Conservation (phyloP, 1,140 invertebrate species). For the Drosophila repletoides region DNA sequence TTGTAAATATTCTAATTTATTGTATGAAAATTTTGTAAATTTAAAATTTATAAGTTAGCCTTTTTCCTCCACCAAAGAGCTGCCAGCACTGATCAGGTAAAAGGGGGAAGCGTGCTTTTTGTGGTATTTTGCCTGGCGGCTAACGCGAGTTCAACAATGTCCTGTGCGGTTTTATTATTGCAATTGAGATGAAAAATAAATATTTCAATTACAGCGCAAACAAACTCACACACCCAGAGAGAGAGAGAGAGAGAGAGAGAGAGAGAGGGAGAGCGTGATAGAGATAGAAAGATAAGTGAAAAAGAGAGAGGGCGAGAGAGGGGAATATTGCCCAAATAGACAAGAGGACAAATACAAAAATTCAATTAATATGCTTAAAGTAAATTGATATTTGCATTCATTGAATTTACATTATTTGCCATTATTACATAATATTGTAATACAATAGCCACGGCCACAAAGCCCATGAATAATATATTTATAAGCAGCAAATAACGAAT, state of each 20-base stretch:
- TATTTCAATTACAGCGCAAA: conserved; percentile 68
- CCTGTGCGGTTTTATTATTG: conserved; percentile 64
- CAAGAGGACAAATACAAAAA: conserved; percentile 68
- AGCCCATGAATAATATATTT: conserved; percentile 38
- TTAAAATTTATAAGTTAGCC: too few species aligned
- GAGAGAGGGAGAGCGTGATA: background rate
- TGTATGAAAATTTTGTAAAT: too few species aligned
- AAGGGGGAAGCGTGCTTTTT: too few species aligned
- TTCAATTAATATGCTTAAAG: conserved; percentile 78
- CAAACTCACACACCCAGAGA: conserved; percentile 34
- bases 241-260: background rate
- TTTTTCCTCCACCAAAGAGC: too few species aligned
- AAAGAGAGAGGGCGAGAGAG: background rate
- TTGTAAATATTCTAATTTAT: too few species aligned
- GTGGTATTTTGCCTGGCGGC: conserved; percentile 29
- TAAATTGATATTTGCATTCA: conserved; percentile 74
- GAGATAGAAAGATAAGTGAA: background rate
- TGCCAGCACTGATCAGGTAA: too few species aligned
- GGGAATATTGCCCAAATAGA: conserved; percentile 39
- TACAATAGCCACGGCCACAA: conserved; percentile 23
- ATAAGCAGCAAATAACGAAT: conserved; percentile 18
- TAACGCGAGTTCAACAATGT: conserved; percentile 36
- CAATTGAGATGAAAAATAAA: conserved; percentile 75
- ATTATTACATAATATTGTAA: conserved; percentile 44
- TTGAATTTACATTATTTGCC: conserved; percentile 42